Conservation (phyloP, 1,140 invertebrate species). For the Drosophila novamexicana region DNA sequence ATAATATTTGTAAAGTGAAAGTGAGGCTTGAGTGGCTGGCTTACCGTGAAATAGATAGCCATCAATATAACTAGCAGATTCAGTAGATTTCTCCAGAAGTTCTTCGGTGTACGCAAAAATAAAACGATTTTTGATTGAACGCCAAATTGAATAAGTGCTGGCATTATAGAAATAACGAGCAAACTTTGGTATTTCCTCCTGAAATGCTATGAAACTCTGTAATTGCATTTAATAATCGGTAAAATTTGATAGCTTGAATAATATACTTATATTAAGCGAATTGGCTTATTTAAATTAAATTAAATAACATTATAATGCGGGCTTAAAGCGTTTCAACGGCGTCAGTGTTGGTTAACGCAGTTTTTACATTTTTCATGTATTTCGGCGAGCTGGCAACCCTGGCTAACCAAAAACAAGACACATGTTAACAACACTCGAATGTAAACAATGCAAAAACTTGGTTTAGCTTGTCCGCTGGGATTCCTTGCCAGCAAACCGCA, state of each 20-base stretch:
- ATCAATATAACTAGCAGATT: constrained; percentile 30
- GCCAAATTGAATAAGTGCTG: constrained; percentile 71
- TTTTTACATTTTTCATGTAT: not conserved
- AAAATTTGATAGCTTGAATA: not conserved
- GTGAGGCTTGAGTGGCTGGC: not conserved
- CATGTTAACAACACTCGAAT: not conserved
- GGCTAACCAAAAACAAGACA: not conserved
- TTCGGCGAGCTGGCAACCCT: constrained; percentile 13
- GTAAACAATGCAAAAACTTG: constrained; percentile 54
- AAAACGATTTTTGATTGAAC: constrained; percentile 64
- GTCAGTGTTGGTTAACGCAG: constrained; percentile 3
- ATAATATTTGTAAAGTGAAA: not conserved
- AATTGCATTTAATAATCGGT: not conserved
- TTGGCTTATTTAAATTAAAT: not conserved
- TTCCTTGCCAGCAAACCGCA: constrained; percentile 52
- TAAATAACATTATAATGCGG: too few relatives aligned
- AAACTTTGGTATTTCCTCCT: constrained; percentile 69
- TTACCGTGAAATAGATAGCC: constrained; percentile 64
- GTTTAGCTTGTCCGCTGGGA: constrained; percentile 51
- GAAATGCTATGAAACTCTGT: constrained; percentile 68
- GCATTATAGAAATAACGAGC: constrained; percentile 59
- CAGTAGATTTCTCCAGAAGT: not conserved
- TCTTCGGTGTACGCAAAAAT: constrained; percentile 68
- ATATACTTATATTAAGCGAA: too few relatives aligned
- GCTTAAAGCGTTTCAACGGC: not conserved